Evolutionary conservation across 2,888 invertebrate genomes (phyloP), one percentile per base, ranked within the genome.

Genomic region (Leistus spinibarbis): DNA sequence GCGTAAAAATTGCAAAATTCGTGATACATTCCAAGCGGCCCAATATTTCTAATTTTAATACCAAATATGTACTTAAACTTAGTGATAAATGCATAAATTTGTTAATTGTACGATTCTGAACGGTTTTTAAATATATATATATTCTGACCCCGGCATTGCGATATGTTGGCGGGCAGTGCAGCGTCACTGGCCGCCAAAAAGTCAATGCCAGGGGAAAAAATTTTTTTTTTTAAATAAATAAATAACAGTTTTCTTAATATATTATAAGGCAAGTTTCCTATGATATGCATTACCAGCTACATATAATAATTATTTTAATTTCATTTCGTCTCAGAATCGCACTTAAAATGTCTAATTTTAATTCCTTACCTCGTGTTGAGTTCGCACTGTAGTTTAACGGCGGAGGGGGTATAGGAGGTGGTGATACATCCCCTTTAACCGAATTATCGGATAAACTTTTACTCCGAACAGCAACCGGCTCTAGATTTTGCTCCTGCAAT

Each of bases 401-500:
- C 79, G 90, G 86, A 71, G 91, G 91, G 77, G 91, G 91, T 78
- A 91, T 87, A 76, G 91, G 91, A 74, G 90, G 90, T 66, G 91
- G 93, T 83, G 90, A 89, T 86, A 84, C 88, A 85, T 87, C 90
- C 76, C 81, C 78, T 77, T 79, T 78, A 40, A 80, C 79, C 69
- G 79, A 80, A 65, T 80, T 76, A 78, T 84, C 84, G 3, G 83
- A 82, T 10, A 82, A 79, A 79, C 85, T 84, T 76, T 83, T 85
- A 23, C 83, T 81, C 76, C 83, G 79, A n/a, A 80, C 76, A 60
- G 82, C 79, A 10, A 40, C 7, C 77, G 82, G 81, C 73, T 81
- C 81, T 22, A 76, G 69, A n/a, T 80, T 77, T 71, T 79, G 78
- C 69, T 82, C 82, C 83, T 84, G 74, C 19, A 76, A 76, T 60